Percentiles rank a stretch among this genome's conserved stretches.
Evolutionary conservation across 1,140 invertebrate genomes (phyloP).

Genomic region (Drosophila funebris): DNA sequence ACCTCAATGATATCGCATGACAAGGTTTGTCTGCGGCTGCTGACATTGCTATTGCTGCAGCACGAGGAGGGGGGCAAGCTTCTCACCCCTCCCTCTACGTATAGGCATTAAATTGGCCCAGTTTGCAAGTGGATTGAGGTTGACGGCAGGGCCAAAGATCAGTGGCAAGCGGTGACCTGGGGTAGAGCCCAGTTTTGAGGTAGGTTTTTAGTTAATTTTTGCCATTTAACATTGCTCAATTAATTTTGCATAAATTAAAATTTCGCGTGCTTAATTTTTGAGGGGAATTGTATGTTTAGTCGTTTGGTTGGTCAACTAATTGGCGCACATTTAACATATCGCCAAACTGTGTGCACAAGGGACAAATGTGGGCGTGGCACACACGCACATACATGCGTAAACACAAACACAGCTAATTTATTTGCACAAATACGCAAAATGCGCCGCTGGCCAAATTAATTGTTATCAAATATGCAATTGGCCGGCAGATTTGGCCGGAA

Average conservation of each 20-base stretch:
- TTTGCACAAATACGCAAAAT: constrained; percentile 73
- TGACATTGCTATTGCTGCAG: constrained; percentile 11
- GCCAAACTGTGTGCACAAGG: constrained; percentile 68
- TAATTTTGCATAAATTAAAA: constrained; percentile 81
- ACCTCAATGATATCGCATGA: constrained; percentile 34
- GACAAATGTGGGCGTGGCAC: constrained; percentile 13
- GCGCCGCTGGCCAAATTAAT: constrained; percentile 70
- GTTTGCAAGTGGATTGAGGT: constrained; percentile 7
- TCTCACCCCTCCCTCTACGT: background rate
- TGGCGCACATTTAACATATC: constrained; percentile 70
- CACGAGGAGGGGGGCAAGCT: no score
- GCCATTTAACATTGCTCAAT: constrained; percentile 69
- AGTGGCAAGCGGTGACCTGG: background rate
- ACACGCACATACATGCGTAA: constrained; percentile 10
- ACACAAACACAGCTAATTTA: constrained; percentile 62
- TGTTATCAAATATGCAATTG: constrained; percentile 72
- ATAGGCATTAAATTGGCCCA: background rate
- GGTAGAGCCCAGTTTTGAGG: background rate
- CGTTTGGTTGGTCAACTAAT: constrained; percentile 51
- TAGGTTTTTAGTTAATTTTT: constrained; percentile 55
- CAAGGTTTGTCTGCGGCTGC: constrained; percentile 13
- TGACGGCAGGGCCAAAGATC: constrained; percentile 11
- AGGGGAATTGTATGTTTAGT: background rate
- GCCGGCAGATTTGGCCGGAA: constrained; percentile 33
- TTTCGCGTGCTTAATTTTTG: constrained; percentile 11